phyloP scores from a whole-genome alignment of 2,888 invertebrate species.

The Parthenolecanium corni region DNA sequence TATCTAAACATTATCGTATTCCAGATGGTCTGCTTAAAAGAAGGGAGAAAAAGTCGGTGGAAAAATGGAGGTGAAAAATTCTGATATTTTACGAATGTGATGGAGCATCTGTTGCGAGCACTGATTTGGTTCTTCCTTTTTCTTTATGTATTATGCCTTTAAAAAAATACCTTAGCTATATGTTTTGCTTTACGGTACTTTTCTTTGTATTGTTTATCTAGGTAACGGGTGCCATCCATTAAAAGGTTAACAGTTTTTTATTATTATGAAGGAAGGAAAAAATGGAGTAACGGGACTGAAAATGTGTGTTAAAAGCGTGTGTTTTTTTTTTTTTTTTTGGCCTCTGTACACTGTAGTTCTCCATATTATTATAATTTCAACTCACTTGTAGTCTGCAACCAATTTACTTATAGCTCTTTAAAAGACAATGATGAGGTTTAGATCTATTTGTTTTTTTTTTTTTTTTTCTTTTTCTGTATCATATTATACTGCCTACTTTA shows the following conservation, averaged over 20 bases:
- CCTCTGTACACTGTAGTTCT: too few species aligned
- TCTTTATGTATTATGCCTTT: not conserved
- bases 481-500: too few species aligned
- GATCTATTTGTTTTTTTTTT: too few species aligned
- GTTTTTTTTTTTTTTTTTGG: too few species aligned
- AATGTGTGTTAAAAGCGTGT: not conserved
- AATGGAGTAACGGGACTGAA: slow-evolving; percentile 15
- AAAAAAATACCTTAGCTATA: not conserved
- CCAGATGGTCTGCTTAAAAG: not conserved
- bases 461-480: too few species aligned
- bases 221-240: slow-evolving; percentile 24
- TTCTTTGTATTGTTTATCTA: slow-evolving; percentile 1
- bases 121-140: not conserved
- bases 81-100: too few species aligned
- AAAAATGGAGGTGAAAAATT: too few species aligned
- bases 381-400: too few species aligned
- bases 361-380: too few species aligned
- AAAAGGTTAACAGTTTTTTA: slow-evolving; percentile 24
- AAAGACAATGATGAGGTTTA: too few species aligned
- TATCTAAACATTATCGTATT: slow-evolving; percentile 8
- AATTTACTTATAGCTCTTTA: too few species aligned
- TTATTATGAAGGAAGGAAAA: not conserved
- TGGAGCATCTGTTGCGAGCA: not conserved
- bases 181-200: not conserved
- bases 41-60: too few species aligned